phyloP scores from a whole-genome alignment of 2,888 invertebrate species.

The Anoplius nigerrimus region DNA sequence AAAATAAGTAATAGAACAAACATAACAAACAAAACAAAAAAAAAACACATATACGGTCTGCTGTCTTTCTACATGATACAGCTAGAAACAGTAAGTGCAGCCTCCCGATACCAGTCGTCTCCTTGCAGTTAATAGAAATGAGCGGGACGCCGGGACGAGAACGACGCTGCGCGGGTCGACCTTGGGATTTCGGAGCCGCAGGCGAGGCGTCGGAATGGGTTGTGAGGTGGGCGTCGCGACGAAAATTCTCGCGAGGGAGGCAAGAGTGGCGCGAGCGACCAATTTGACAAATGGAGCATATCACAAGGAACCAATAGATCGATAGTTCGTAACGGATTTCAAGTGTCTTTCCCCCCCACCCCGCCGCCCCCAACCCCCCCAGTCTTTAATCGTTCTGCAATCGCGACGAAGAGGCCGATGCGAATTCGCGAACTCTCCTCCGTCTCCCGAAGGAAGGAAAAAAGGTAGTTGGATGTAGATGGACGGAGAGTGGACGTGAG shows the following conservation, averaged over 20 bases:
- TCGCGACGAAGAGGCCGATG: too few relatives aligned
- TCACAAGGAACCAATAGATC: constrained; percentile 1
- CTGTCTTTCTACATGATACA: constrained; percentile 61
- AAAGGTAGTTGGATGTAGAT: not conserved
- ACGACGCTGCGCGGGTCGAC: not conserved
- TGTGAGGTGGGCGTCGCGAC: constrained; percentile 22
- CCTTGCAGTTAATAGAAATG: constrained; percentile 66
- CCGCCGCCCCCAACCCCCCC: too few relatives aligned
- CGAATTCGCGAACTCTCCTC: too few relatives aligned
- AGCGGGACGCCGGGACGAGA: constrained; percentile 29
- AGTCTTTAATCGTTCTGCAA: not conserved
- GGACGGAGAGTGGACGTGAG: not conserved
- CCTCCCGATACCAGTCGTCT: constrained; percentile 73
- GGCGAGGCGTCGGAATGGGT: too few relatives aligned
- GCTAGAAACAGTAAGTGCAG: constrained; percentile 63
- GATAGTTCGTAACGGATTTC: not conserved
- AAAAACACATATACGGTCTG: constrained; percentile 63
- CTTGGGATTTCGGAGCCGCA: too few relatives aligned
- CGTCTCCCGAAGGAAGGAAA: not conserved
- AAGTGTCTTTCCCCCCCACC: not conserved
- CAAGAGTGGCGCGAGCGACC: constrained; percentile 25
- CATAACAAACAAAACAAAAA: constrained; percentile 34
- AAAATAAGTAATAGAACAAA: constrained; percentile 6
- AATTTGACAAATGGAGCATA: constrained; percentile 5
- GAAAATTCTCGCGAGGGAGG: constrained; percentile 20